These are phyloP conservation scores for Rosalia funebris DNA, from an alignment of 2,888 invertebrate genomes.

Conservation along the genomic window DNA sequence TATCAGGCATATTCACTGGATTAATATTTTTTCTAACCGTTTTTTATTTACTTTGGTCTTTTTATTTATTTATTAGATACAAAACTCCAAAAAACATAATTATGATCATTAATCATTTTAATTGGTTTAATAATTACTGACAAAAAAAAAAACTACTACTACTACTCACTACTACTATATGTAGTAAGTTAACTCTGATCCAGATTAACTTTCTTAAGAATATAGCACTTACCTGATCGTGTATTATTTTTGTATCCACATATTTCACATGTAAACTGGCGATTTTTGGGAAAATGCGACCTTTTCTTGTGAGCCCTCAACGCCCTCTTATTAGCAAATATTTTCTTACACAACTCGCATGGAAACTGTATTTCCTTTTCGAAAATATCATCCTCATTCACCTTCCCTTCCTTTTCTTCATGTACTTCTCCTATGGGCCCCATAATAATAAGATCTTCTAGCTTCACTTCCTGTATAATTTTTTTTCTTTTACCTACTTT, in stretches of 20 bases:
- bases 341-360: conserved; percentile 37
- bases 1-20: too few relatives aligned
- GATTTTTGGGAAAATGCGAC: conserved; percentile 31
- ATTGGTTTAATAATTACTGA: too few relatives aligned
- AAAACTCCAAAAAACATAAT: too few relatives aligned
- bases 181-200: too few relatives aligned
- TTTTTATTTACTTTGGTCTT: too few relatives aligned
- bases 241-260: conserved; percentile 47
- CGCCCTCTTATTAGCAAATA: conserved; percentile 24
- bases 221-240: conserved; percentile 38
- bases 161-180: too few relatives aligned
- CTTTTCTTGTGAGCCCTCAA: conserved; percentile 38
- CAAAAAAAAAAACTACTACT: too few relatives aligned
- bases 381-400: conserved; percentile 33
- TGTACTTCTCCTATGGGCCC: background rate
- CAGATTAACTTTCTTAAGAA: too few relatives aligned
- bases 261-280: conserved; percentile 45
- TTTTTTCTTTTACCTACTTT: conserved; percentile 21
- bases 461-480: background rate
- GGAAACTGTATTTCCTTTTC: conserved; percentile 34
- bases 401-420: background rate
- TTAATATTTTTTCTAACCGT: too few relatives aligned
- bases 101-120: too few relatives aligned
- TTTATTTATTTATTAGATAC: too few relatives aligned
- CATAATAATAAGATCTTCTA: conserved; percentile 7